Percentiles rank a stretch among this genome's conserved stretches.
Evolutionary conservation across 1,140 invertebrate genomes (phyloP).

Genomic region (Coboldia fuscipes): DNA sequence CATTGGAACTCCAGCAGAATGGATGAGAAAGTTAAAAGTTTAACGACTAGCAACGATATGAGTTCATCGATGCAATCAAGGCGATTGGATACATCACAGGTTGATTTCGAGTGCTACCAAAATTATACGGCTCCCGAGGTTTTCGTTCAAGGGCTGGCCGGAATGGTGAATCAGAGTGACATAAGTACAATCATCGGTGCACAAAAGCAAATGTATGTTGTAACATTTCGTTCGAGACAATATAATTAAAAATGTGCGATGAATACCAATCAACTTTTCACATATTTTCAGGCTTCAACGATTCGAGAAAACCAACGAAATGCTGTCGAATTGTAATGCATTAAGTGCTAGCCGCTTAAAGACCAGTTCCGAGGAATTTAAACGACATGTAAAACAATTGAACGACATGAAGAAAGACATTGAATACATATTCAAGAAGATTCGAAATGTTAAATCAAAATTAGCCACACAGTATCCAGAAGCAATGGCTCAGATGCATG

Average conservation of each 20-base stretch:
- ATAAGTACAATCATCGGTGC: conserved; percentile 75
- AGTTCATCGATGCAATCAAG: too few relatives aligned
- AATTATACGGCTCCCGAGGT: conserved; percentile 78
- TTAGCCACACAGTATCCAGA: conserved; percentile 66
- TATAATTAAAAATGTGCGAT: neutral
- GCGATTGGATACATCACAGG: too few relatives aligned
- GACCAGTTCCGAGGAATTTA: conserved; percentile 63
- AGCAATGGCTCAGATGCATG: conserved; percentile 50
- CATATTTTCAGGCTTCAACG: conserved; percentile 56
- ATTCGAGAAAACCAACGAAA: conserved; percentile 95
- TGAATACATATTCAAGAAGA: conserved; percentile 45
- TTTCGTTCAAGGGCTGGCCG: conserved; percentile 72
- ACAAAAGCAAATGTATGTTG: conserved; percentile 75
- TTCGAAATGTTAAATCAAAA: conserved; percentile 58
- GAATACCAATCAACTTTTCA: conserved; percentile 1
- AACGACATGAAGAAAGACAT: conserved; percentile 46
- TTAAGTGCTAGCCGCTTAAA: conserved; percentile 62
- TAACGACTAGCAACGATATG: too few relatives aligned
- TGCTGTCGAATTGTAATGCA: conserved; percentile 87
- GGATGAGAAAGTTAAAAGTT: too few relatives aligned
- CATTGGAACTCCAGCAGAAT: too few relatives aligned
- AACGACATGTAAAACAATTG: conserved; percentile 66
- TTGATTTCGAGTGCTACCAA: conserved; percentile 62
- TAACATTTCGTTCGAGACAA: neutral
- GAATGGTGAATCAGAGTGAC: conserved; percentile 76